These are phyloP conservation scores for Cerastis leucographa DNA, from an alignment of 2,888 invertebrate genomes.

Conservation along the genomic window DNA sequence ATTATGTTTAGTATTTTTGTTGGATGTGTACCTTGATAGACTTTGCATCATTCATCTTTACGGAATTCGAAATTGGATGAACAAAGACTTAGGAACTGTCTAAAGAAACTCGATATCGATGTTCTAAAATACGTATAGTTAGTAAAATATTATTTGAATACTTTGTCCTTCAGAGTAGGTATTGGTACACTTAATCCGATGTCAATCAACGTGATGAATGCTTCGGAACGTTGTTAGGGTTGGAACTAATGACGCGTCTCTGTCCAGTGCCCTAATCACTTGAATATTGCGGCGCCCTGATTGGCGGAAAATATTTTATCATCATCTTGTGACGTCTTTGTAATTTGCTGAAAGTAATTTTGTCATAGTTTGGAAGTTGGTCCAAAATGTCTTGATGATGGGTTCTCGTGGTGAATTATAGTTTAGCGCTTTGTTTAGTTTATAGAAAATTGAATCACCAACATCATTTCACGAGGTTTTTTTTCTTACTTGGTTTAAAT, in stretches of 20 bases:
- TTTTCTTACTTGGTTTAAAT: no score
- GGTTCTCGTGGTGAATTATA: neutral
- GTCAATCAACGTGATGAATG: constrained; percentile 64
- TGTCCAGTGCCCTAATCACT: constrained; percentile 54
- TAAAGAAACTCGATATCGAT: no score
- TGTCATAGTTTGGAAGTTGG: constrained; percentile 1
- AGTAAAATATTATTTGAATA: constrained; percentile 35
- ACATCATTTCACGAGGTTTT: neutral
- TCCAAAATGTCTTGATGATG: neutral
- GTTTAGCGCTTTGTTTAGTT: neutral
- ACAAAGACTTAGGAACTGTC: neutral
- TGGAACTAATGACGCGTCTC: constrained; percentile 58
- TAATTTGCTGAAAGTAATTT: constrained; percentile 38
- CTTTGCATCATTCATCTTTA: neutral
- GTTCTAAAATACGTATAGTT: neutral
- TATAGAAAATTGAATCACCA: neutral
- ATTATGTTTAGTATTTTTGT: neutral
- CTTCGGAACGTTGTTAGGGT: constrained; percentile 47
- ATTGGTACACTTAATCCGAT: constrained; percentile 51
- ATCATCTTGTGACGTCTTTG: constrained; percentile 45
- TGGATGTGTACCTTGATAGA: neutral
- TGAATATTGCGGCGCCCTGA: constrained; percentile 52
- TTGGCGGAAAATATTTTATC: constrained; percentile 52
- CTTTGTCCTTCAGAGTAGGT: constrained; percentile 35
- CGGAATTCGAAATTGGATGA: neutral